Evolutionary conservation across 2,888 invertebrate species (phyloP), one percentile per base, ranked within the genome.

Genomic region (Plebejus anna): DNA sequence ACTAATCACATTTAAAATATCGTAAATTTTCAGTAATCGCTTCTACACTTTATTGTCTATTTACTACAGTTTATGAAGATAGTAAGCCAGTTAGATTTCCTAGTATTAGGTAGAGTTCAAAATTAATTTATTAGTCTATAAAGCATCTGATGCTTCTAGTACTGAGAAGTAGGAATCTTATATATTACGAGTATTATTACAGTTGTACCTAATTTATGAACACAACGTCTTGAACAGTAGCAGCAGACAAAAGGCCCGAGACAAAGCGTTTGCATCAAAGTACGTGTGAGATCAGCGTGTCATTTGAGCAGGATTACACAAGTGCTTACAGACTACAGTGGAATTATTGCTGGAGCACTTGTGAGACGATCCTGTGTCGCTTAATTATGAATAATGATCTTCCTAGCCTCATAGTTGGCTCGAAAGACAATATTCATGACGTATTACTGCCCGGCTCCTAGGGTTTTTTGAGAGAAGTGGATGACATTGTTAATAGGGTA

Each of bases 201-300:
- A 66, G 32, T 66, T 36, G 66, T 66, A 32, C 32, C 66, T 66
- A 5, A 72, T 72, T 72, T 47, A 42, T 42, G 22, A 72, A 47
- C 22, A 72, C 47, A 47, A 28, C 22, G 72, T 36, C 66, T 66
- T 66, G 47, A 71, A 71, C 71, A 22, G 72, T 47, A 72, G 42
- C 42, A 11, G 11, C 42, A 72, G 72, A 72, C 72, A 72, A 72
- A 72, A 72, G 72, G n/a, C 42, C 7, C 71, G 42, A 38, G 38
- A 71, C 71, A 71, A 71, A 66, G 66, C 22, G 38, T 42, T 71
- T 71, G 71, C 28, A 38, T 42, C 71, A 71, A 71, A 71, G 42
- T 71, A 71, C 71, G 71, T 66, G 66, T 36, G 66, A 66, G 66
- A 66, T 66, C 32, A 66, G 66, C 4, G 36, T 66, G 32, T 36